Evolutionary conservation across 2,888 invertebrate species (phyloP).

Genomic region (Nephrotoma guestfalica): DNA sequence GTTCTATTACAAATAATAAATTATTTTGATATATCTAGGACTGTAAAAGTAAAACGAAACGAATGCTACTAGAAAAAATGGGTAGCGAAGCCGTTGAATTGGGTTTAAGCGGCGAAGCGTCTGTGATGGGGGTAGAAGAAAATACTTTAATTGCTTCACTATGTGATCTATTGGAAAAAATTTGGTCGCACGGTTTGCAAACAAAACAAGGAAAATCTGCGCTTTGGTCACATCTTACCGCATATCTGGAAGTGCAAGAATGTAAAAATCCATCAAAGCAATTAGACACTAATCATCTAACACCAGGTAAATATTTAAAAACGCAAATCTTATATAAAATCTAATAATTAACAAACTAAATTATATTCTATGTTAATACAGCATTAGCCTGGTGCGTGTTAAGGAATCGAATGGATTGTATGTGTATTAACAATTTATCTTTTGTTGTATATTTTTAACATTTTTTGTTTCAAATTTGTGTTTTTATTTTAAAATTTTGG

Average conservation of each 20-base stretch:
- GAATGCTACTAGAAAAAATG: conserved; percentile 98
- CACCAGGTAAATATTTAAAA: conserved; percentile 32
- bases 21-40: conserved; percentile 39
- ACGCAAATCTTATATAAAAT: conserved; percentile 6
- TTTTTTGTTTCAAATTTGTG: neutral
- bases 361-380: conserved; percentile 24
- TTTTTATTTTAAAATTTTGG: neutral
- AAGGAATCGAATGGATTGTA: conserved; percentile 83
- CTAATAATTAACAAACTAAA: neutral
- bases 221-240: conserved; percentile 86
- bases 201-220: conserved; percentile 95
- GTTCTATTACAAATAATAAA: neutral
- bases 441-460: neutral
- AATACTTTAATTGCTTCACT: conserved; percentile 96
- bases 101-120: conserved; percentile 70
- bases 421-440: conserved; percentile 31
- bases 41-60: conserved; percentile 88
- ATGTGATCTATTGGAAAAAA: conserved; percentile 90
- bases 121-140: conserved; percentile 70
- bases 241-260: conserved; percentile 76
- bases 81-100: conserved; percentile 92
- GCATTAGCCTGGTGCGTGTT: conserved; percentile 89
- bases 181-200: conserved; percentile 95
- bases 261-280: conserved; percentile 38
- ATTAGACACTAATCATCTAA: conserved; percentile 38